A percentile compares a stretch with the other conserved stretches of the same genome.
These are phyloP conservation scores for Sitta europaea DNA, from an alignment of 2,113 vertebrate genomes.

Conservation along the genomic window DNA sequence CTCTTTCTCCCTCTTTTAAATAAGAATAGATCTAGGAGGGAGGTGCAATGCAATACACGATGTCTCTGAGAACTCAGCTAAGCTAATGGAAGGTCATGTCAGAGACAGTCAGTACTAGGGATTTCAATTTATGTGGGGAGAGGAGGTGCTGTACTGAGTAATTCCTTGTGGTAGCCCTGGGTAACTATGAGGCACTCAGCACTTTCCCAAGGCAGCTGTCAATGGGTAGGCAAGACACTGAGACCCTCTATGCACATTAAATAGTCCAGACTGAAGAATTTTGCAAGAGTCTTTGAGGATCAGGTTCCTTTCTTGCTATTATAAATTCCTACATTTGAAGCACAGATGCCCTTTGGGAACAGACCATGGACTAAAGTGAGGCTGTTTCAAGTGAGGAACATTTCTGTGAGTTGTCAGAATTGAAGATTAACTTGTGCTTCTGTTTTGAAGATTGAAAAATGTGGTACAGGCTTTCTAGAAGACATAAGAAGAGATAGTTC, in stretches of 20 bases:
- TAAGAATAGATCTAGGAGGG: neutral
- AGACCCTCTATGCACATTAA: neutral
- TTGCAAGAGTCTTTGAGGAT: neutral
- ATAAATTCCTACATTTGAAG: neutral
- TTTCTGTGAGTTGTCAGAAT: neutral
- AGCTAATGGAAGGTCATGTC: neutral
- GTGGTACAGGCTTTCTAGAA: neutral
- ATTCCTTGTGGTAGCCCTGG: neutral
- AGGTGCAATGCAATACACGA: neutral
- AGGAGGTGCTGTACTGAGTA: neutral
- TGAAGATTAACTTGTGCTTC: neutral
- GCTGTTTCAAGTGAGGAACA: neutral
- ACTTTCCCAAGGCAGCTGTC: neutral
- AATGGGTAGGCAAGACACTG: neutral
- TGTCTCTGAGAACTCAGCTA: neutral
- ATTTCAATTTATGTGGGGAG: neutral
- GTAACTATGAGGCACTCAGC: neutral
- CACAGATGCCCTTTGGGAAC: neutral
- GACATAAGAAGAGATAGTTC: accelerated
- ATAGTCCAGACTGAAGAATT: neutral
- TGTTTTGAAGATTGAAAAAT: neutral
- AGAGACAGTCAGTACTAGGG: neutral
- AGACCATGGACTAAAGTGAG: neutral
- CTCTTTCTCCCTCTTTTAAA: neutral
- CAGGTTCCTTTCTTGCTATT: neutral